Evolutionary conservation across 1,140 invertebrate genomes (phyloP), one percentile per base, ranked within the genome.

Genomic region (Drosophila asahinai): DNA sequence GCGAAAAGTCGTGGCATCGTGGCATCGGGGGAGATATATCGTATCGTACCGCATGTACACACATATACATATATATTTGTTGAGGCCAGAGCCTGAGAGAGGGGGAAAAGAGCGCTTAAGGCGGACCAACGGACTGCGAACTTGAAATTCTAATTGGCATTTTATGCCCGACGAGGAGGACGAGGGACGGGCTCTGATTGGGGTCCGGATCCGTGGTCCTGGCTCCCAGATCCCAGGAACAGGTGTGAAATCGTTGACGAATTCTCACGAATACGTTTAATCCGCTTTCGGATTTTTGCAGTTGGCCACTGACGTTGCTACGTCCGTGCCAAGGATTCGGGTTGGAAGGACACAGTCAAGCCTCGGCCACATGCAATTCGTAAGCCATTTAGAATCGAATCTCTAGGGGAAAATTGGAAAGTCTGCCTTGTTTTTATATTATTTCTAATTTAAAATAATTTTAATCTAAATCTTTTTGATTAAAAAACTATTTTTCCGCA

Each of bases 241-340:
- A 89, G 86, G 86, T 89, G 86, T 82, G 86, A 86, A 90, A 86
- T 84, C 86, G 86, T 86, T 89, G 86, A 84, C 78, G 86, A 89
- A 86, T 89, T 89, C 86, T 90, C 86, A 89, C 86, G 86, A 86
- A 86, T 90, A 89, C 84, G 81, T 90, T 89, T 89, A 89, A 89
- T 89, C 86, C 86, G 86, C 86, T 89, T 89, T 89, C 81, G 80
- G 86, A 89, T 89, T 89, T 89, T 90, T 87, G 83, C 77, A 73
- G 77, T 66, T 60, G 66, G 54, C 62, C 43, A 57, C 40, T 51
- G 67, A 61, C 67, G 51, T 51, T 68, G 62, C n/a, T 30, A 42
- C 45, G 45, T 33, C 17, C 52, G 45, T 77, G 72, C 54, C 74
- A 58, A 63, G 52, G 61, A 55, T 63, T 36, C 33, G 48, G n/a